Percentiles rank a stretch among this genome's conserved stretches.
Evolutionary conservation across 1,140 invertebrate species (phyloP).

Genomic region (Triops longicaudatus): DNA sequence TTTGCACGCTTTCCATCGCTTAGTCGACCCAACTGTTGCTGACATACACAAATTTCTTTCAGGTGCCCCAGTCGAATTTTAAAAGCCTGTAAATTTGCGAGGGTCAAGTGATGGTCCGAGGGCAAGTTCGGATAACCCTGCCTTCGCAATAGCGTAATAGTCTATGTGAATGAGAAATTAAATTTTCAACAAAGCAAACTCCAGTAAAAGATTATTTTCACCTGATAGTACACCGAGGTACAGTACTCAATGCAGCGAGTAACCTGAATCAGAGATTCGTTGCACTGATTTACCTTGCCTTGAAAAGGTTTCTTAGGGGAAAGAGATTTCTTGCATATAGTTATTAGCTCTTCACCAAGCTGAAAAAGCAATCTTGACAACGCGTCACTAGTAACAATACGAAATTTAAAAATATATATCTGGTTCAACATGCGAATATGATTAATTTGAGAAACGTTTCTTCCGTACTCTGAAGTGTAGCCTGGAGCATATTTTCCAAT

Average conservation of each 20-base stretch:
- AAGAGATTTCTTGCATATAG: not conserved
- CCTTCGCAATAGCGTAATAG: not conserved
- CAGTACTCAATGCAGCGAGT: not conserved
- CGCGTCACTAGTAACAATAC: not conserved
- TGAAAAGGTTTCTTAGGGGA: not conserved
- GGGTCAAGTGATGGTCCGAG: not conserved
- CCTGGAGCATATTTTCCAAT: not conserved
- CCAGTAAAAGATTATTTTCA: not conserved
- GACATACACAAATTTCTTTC: conserved; percentile 21
- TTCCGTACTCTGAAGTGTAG: not conserved
- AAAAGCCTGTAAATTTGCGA: conserved; percentile 18
- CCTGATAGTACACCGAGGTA: not conserved
- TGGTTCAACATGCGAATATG: too few relatives aligned
- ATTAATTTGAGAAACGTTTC: not conserved
- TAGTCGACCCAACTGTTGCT: conserved; percentile 9
- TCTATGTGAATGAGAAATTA: not conserved
- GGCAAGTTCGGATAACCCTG: not conserved
- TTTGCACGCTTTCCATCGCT: conserved; percentile 15
- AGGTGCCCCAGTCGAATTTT: conserved; percentile 17
- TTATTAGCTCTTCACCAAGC: not conserved
- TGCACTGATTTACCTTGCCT: not conserved
- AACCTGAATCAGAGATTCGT: not conserved
- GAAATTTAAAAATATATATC: too few relatives aligned
- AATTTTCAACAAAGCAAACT: not conserved
- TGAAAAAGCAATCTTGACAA: not conserved